Evolutionary conservation across 1,140 invertebrate species (phyloP), one percentile per base, ranked within the genome.

Genomic region (Neomicropteryx cornuta): DNA sequence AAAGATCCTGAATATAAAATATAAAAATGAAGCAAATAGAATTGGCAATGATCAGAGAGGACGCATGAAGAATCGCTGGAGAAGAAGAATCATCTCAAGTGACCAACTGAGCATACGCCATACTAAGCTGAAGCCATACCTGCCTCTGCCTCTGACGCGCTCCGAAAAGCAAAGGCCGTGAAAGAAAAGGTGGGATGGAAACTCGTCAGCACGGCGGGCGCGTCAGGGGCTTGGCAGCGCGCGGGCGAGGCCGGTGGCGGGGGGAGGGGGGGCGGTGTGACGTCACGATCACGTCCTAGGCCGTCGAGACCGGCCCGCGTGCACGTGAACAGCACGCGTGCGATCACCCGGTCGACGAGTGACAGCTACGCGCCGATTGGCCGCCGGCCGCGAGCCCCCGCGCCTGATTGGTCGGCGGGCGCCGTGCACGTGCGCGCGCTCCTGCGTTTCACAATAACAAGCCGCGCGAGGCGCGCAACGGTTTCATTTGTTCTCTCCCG

Each of bases 271-370:
- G 60, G 17, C 20, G 59, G 57, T 55, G 60, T 72, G 70, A 72
- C 70, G 60, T 66, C 53, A 63, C 56, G 58, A 58, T 61, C 56
- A 56, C 61, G 60, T 48, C 42, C 49, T 46, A 35, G 47, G 45
- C 56, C 58, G 56, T 56, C 49, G 47, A 49, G 46, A 60, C 65
- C 70, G 72, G 60, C 60, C 65, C 49, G 39, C 45, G 58, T 56
- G 56, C 72, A 74, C 72, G 72, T 72, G 71, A 71, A 70, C 55
- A 62, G 30, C 71, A 71, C 66, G 72, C 66, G 57, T 33, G 42
- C 43, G 53, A 60, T 60, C 71, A 72, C 64, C 68, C 67, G 55
- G 39, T 37, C 42, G 43, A 46, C 61, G 68, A 56, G 56, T 74
- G 70, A 66, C 60, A 56, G 53, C 59, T 45, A 41, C 53, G 45